Evolutionary conservation across 2,113 vertebrate genomes (phyloP), one percentile per base, ranked within the genome.

Genomic region (Trichomycterus rosablanca): DNA sequence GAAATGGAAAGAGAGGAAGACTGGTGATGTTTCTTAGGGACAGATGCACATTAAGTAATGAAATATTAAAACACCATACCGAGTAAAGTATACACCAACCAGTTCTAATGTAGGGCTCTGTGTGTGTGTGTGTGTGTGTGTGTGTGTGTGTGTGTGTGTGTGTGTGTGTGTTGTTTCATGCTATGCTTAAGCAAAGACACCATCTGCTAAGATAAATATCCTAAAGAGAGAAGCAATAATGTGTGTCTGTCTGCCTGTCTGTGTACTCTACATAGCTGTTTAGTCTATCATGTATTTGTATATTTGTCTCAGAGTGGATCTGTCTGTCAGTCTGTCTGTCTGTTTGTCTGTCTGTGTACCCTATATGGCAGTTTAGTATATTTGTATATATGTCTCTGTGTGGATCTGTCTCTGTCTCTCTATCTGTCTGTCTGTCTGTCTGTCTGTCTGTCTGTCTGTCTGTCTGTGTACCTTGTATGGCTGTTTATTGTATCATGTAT

Each of bases 121-220:
- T 54, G 50, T 50, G 32, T 59, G 59, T 52, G 69, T 67, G 48
- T 55, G 35, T 40, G 55, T 63, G 23, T 48, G 49, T 51, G n/a
- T 32, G 50, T 40, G 9, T 54, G 35, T 19, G 24, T 28, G 18
- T 7, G 30, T 15, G 39, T 39, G 40, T 12, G 40, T 54, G 28
- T 44, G 19, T 50, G 9, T 35, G 14, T 16, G 43, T 65, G 32
- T 39, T 66, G 44, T 58, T 51, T 62, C 63, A 67, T 19, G 37
- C 57, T 57, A 56, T 42, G 57, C n/a, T 19, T 45, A 61, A 35
- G 56, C 63, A 43, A 61, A 57, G 44, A 58, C 63, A 58, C 63
- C 52, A 67, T 72, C 45, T 72, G 64, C 45, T 58, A 19, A 42
- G 35, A 35, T 26, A 37, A 50, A 54, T 57, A 30, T 52, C 42